Conservation (phyloP, 2,113 vertebrate genomes). For the Meleagris gallopavo region DNA sequence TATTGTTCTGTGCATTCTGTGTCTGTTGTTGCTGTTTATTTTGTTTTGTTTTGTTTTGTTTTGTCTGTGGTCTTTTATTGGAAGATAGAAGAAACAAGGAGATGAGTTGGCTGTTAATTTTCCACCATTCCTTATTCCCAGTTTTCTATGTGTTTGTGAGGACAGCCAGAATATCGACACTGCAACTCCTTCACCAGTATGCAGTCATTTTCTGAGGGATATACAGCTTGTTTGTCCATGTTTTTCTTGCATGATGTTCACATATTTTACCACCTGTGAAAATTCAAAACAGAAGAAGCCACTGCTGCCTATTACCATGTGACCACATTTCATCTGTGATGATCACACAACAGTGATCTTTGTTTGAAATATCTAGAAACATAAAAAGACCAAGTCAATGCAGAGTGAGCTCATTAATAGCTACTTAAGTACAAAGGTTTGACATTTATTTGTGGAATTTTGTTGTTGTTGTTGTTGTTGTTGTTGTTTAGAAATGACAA, state of each 20-base stretch:
- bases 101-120: not conserved
- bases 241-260: not conserved
- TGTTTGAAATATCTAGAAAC: not conserved
- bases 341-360: not conserved
- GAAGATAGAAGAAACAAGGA: not conserved
- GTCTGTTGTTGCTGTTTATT: too few species aligned
- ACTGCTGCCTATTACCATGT: fast-evolving
- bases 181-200: not conserved
- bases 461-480: too few species aligned
- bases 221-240: not conserved
- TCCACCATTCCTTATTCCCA: not conserved
- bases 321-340: not conserved
- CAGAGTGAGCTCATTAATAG: not conserved
- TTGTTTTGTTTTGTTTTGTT: too few species aligned
- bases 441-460: not conserved
- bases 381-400: not conserved
- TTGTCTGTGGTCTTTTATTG: not conserved
- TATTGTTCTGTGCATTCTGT: not conserved
- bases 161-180: not conserved
- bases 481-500: not conserved
- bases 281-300: not conserved
- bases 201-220: not conserved
- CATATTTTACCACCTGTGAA: not conserved
- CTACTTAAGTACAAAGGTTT: not conserved
- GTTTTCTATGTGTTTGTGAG: fast-evolving